Evolutionary conservation across 2,888 invertebrate species (phyloP).

Genomic region (Philopedon plagiatum): DNA sequence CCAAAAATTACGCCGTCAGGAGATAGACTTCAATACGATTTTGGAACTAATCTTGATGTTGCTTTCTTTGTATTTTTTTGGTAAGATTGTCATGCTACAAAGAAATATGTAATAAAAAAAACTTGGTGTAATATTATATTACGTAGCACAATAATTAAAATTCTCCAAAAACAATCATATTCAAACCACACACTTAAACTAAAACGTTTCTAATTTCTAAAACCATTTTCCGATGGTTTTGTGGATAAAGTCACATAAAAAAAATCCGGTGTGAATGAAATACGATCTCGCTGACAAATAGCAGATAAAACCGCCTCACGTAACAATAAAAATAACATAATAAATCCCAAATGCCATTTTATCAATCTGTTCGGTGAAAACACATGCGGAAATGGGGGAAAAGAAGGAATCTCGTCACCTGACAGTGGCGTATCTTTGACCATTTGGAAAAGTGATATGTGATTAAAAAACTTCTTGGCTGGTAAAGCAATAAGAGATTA

Average conservation of each 20-base stretch:
- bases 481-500: too few species aligned
- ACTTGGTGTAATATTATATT: too few species aligned
- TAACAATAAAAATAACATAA: conserved; percentile 39
- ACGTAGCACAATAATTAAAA: too few species aligned
- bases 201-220: not conserved
- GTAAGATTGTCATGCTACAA: too few species aligned
- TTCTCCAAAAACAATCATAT: too few species aligned
- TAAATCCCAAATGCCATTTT: conserved; percentile 41
- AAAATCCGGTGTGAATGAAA: conserved; percentile 20
- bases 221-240: not conserved
- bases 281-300: conserved; percentile 24
- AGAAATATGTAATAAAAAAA: too few species aligned
- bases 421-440: conserved; percentile 7
- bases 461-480: too few species aligned
- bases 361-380: conserved; percentile 32
- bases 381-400: conserved; percentile 25
- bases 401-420: conserved; percentile 10
- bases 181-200: not conserved
- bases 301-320: conserved; percentile 30
- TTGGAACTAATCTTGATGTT: too few species aligned
- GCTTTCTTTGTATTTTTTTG: too few species aligned
- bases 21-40: too few species aligned
- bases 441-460: not conserved
- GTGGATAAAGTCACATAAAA: not conserved
- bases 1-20: too few species aligned